Conservation (phyloP, 92 coral and sea anemone genomes). For the Siderastrea siderea region DNA sequence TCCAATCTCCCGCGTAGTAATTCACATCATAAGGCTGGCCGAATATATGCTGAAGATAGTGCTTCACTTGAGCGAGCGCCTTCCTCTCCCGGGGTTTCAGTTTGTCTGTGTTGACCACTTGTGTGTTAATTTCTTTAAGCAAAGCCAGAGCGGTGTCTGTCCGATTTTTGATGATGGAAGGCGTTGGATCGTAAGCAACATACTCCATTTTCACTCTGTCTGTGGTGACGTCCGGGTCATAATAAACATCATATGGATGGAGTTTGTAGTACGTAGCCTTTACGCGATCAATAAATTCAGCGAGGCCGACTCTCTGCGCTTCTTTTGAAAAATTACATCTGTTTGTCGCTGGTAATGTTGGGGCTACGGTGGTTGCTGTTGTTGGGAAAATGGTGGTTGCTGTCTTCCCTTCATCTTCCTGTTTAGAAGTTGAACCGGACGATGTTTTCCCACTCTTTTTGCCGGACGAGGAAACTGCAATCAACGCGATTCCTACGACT, state of each 20-base stretch:
- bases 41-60: conserved; percentile 81
- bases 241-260: conserved; percentile 64
- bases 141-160: conserved; percentile 85
- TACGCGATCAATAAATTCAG: conserved; percentile 77
- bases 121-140: conserved; percentile 59
- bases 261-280: conserved; percentile 66
- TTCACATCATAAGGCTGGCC: conserved; percentile 89
- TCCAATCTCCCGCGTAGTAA: conserved; percentile 94
- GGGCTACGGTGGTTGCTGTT: neutral
- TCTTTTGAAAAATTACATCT: conserved; percentile 75
- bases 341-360: neutral
- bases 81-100: conserved; percentile 84
- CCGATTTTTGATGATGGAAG: conserved; percentile 62
- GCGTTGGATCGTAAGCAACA: conserved; percentile 83
- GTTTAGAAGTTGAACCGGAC: neutral
- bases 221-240: conserved; percentile 64
- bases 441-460: neutral
- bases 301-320: conserved; percentile 74
- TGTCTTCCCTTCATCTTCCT: neutral
- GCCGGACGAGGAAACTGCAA: conserved; percentile 26
- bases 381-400: neutral
- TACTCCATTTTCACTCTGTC: conserved; percentile 58
- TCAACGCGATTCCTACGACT: conserved; percentile 57
- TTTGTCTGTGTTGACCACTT: conserved; percentile 36
- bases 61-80: conserved; percentile 86